phyloP scores from a whole-genome alignment of 37 sponge, comb jelly and placozoan genomes.

The Theonella swinhoei region DNA sequence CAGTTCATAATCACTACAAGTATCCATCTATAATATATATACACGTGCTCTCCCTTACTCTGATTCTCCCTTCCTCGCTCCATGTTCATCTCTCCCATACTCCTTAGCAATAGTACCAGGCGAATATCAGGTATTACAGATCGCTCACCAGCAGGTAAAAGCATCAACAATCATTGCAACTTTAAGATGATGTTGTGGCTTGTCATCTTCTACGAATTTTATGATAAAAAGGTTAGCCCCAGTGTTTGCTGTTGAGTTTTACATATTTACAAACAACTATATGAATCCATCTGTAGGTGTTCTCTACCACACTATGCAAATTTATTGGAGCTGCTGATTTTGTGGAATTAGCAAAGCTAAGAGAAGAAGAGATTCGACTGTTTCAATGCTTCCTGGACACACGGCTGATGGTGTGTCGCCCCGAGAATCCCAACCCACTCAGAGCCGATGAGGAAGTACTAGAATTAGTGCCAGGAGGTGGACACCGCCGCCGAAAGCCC shows the following conservation, averaged over 20 bases:
- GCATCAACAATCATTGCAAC: background rate
- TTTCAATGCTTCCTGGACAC: slow-evolving; percentile 67
- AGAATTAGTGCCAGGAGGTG: slow-evolving; percentile 21
- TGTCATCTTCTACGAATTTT: slow-evolving; percentile 70
- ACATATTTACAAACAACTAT: too few relatives aligned
- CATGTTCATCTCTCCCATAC: too few relatives aligned
- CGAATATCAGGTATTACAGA: background rate
- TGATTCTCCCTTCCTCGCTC: too few relatives aligned
- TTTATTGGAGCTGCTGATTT: background rate
- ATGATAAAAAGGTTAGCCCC: slow-evolving; percentile 32
- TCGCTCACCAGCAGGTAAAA: background rate
- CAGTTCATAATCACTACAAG: background rate
- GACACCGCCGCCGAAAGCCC: background rate
- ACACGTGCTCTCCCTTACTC: background rate
- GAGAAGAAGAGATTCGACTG: slow-evolving; percentile 38
- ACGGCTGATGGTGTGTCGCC: slow-evolving; percentile 23
- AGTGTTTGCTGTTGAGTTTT: too few relatives aligned
- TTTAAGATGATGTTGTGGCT: slow-evolving; percentile 79
- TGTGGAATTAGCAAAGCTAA: background rate
- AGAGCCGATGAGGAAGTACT: slow-evolving; percentile 46
- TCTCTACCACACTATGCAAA: background rate
- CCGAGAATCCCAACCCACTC: slow-evolving; percentile 59
- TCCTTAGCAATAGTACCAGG: background rate
- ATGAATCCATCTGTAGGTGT: too few relatives aligned
- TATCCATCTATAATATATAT: background rate